Percentiles rank a stretch among this genome's conserved stretches.
phyloP scores from a whole-genome alignment of 2,113 vertebrate genomes.

The human (Homo sapiens) region GRCh38 chr22:29063501-29064000 shows the following conservation, averaged over 20 bases:
- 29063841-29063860: neutral
- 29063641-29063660: conserved; percentile 3
- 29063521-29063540: neutral
- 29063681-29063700: neutral
- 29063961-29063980: no score
- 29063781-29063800: neutral
- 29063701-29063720: neutral
- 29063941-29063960: no score
- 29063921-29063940: no score
- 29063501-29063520: neutral
- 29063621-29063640: neutral
- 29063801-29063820: neutral
- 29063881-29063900: no score
- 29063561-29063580: neutral
- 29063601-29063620: neutral
- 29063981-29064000: no score
- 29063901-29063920: no score
- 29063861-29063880: neutral
- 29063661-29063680: neutral
- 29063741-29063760: neutral
- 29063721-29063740: neutral
- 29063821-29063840: neutral
- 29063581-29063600: neutral
- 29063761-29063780: neutral
- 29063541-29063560: neutral